Evolutionary conservation across 1,140 invertebrate genomes (phyloP), one percentile per base, ranked within the genome.

Genomic region (Coboldia fuscipes): DNA sequence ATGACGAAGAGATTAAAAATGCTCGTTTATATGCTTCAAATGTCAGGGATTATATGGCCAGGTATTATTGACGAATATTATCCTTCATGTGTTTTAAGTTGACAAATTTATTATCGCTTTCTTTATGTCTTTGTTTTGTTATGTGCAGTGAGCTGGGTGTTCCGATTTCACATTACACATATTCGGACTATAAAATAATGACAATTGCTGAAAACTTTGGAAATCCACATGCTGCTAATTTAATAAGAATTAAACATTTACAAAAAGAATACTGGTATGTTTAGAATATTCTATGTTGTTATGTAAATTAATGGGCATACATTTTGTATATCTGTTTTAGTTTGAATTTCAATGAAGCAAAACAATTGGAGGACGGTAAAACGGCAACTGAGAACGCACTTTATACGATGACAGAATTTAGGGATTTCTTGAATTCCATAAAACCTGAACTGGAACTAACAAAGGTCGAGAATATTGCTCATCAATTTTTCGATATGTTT

Each of bases 21-120:
- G 78, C 86, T 0, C 85, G 82, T 52, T 60, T 94, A 10, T 97
- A 77, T 60, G 89, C 88, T 3, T 69, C 72, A 39, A 94, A 94
- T 59, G 88, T 97, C 13, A 62, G 86, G 39, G 68, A 72, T 42
- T 66, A 83, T 30, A 94, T 94, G 85, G 84, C 89, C 20, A 73
- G 80, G 88, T 90, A 63, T 16, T 37, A 1, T 7, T 23, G 22
- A 7, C 22, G 12, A 23, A 23, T 7, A 7, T 7, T 23, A 23
- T 23, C 12, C 22, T 7, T 7, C 12, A 7, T 36, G 12, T 33
- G 9, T 20, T 33, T 10, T 30, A 29, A 21, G 22, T 38, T 41
- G 41, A 12, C 5, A 23, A 5, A 23, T 23, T 23, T 23, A 7
- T 7, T 7, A 23, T 23, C 12, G 6, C 22, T 6, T 23, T 12